Base-by-base conservation (phyloP, 2,888 invertebrate genomes). In the Dryobotodes eremita region DNA sequence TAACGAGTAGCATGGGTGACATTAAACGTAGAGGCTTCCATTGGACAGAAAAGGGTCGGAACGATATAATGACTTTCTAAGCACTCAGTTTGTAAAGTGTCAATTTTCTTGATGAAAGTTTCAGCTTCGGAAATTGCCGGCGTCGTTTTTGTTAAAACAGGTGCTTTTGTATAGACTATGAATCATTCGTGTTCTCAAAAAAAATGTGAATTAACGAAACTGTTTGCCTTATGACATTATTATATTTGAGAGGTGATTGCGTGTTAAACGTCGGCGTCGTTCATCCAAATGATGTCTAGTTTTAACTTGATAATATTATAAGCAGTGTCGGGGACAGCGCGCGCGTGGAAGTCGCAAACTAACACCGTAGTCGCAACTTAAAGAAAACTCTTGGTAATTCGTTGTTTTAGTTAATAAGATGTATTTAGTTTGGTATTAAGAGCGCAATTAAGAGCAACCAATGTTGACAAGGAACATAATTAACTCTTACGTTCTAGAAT, bases 51-150 rank as follows among this genome's bases (percentile, higher is more conserved):
- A 74, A 76, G 79, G 78, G 72, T 80, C 72, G 86, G 89, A 86
- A 89, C 83, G 87, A 88, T 87, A 86, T 88, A 90, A 92, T 91
- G 89, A 90, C 88, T 86, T 85, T 90, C 84, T 88, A 84, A 89
- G 84, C 88, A 88, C 86, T 86, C 85, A 85, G 85, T 82, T 89
- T 75, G 88, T 86, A 87, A 90, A 91, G 89, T 91, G 91, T 89
- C 91, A 92, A 92, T 92, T 90, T 90, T 86, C 89, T 85, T 84
- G 88, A 91, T 89, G 89, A 89, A 87, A 83, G 79, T 83, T 85
- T 85, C 84, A 80, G 79, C 82, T 83, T 86, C 82, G 87, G 86
- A 86, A 87, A 89, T 88, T 86, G 84, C 82, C 59, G 70, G 82
- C 77, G 71, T 57, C 70, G 65, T 75, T 84, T 82, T 82, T 81